Evolutionary conservation across 2,113 vertebrate genomes (phyloP), one percentile per base, ranked within the genome.

Genomic region (Thomomys bottae): DNA sequence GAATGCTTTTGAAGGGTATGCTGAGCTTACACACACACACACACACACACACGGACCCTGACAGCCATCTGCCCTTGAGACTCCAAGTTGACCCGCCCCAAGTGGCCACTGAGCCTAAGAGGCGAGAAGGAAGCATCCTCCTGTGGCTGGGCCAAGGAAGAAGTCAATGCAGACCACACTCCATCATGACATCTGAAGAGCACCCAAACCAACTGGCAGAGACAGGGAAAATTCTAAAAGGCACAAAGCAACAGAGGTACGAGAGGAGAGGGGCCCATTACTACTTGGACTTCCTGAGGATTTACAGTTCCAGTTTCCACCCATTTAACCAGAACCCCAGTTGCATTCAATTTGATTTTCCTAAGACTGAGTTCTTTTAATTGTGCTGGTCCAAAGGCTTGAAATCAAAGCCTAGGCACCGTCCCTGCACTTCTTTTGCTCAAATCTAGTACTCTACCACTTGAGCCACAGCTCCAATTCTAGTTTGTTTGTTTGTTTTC

Each of bases 151-250:
- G 68, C 49, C 63, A 81, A 23, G 21, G 40, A 83, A 77, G 18
- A 59, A 71, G 26, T 36, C 84, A 92, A 86, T 72, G 45, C 21
- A 49, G 40, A 49, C 63, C 28, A 59, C 34, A 61, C 32, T 78
- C 15, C 45, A 70, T 38, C 84, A 70, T 1, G 42, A 67, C 90
- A 82, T 54, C 64, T 70, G 23, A 87, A 21, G n/a, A 81, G 15
- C 64, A 57, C 1, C 4, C 21, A 15, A 92, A 15, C 45, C 81
- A 91, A 64, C 11, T 7, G 23, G 64, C 24, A 88, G 26, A 61
- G 63, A 75, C 42, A 90, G 61, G 36, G 73, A 70, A 78, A 34
- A 78, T 24, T 68, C 80, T 89, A n/a, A 66, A 88, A 78, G 40
- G 76, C 26, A 40, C 70, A 81, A 42, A 34, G 71, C 76, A 38